These are phyloP conservation scores for Champsocephalus gunnari DNA, from an alignment of 2,797 vertebrate species.

Conservation along the genomic window DNA sequence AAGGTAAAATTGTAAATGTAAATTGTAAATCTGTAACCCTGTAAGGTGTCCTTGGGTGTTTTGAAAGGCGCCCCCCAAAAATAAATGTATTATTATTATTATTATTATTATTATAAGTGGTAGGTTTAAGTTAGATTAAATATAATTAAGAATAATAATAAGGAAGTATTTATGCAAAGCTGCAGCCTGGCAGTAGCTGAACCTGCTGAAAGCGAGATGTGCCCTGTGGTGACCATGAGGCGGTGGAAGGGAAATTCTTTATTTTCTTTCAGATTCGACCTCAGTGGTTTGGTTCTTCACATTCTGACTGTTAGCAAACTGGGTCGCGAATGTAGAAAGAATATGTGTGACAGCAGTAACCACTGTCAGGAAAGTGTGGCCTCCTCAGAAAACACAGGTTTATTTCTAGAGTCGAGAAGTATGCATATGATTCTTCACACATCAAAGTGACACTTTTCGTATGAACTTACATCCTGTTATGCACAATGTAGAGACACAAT, in stretches of 20 bases:
- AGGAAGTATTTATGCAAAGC: neutral
- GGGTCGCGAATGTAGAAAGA: neutral
- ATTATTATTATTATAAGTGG: no score
- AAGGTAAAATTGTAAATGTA: no score
- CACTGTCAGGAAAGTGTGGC: neutral
- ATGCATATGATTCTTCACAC: neutral
- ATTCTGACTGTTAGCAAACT: neutral
- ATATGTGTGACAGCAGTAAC: neutral
- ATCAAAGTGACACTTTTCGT: accelerated
- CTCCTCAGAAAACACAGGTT: neutral
- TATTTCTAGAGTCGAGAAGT: neutral
- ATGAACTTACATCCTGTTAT: constrained; percentile 30
- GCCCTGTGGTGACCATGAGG: neutral
- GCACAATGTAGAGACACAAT: accelerated
- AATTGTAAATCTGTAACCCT: no score
- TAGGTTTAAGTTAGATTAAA: no score
- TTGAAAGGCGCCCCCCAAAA: no score
- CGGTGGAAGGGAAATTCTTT: constrained; percentile 5
- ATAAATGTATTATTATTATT: no score
- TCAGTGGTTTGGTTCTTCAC: neutral
- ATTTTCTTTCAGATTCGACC: constrained; percentile 12
- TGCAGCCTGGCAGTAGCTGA: neutral
- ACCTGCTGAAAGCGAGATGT: neutral
- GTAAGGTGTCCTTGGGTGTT: no score
- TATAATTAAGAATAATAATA: no score